Evolutionary conservation across 2,797 vertebrate species (phyloP), one percentile per base, ranked within the genome.

Genomic region (Perdix hodgsoniae): DNA sequence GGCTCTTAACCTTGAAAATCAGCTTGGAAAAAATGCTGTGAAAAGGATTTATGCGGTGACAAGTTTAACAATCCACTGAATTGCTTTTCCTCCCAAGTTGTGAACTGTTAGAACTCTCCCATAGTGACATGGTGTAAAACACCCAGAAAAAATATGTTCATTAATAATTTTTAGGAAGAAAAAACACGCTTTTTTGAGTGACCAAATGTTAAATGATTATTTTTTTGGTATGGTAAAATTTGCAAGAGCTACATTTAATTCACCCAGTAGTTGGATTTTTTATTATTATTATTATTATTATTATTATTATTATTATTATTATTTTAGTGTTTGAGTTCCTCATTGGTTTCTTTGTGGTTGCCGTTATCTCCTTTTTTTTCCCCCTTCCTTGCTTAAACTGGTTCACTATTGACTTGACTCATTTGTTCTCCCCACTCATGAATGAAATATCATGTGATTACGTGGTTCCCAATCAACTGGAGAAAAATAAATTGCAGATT

Each of bases 1-100:
- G 74, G 61, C 69, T 84, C 90, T 94, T 94, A 90, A 93, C 85
- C 93, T 94, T 96, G 91, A 90, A 92, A 94, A 73, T 60, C 67
- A 81, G 5, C 80, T 45, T 84, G 71, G 72, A 71, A 60, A 83
- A 83, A 91, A 57, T 60, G 79, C 79, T 72, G 9, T 66, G 64
- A 81, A 83, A 27, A 73, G 76, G 70, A 91, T 94, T 96, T 95
- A 86, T 94, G 27, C 31, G 91, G 79, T 81, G 80, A 87, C 84
- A 94, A 76, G 81, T 86, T 60, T 88, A 89, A 71, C 93, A 94
- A 61, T 81, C 70, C 67, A 49, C 37, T 70, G 64, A 90, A 91
- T 60, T 2, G 2, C 14, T 89, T 95, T 91, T 93, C 86, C 59
- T 92, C 86, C 35, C 45, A n/a, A 63, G 74, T 66, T 69, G 27